A percentile compares a stretch with the other conserved stretches of the same genome.
Conservation (phyloP, 2,113 vertebrate species). For the Sinocyclocheilus maitianheensis region DNA sequence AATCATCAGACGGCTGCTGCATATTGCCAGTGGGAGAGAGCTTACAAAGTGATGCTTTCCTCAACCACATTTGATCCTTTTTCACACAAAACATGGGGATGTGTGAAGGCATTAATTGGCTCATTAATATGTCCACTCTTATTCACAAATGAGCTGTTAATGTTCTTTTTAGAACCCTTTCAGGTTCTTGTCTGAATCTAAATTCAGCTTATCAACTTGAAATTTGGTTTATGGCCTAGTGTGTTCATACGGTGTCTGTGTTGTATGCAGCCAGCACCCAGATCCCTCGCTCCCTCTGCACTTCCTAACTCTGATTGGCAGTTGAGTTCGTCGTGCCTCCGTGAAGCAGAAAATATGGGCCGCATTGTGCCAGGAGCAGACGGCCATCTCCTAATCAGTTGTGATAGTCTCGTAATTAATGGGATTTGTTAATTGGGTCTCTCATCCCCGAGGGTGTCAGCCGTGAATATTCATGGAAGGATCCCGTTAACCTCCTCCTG, state of each 20-base stretch:
- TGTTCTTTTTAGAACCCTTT: conserved; percentile 29
- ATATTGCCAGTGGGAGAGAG: neutral
- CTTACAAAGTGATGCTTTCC: neutral
- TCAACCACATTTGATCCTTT: neutral
- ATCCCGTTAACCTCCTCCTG: conserved; percentile 63
- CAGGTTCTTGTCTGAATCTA: neutral
- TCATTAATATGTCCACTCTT: conserved; percentile 26
- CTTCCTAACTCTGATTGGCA: conserved; percentile 58
- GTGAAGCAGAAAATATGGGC: conserved; percentile 68
- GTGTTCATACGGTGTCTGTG: neutral
- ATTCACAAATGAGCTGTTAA: conserved; percentile 34
- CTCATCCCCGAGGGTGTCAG: conserved; percentile 60
- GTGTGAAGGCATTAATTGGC: conserved; percentile 33
- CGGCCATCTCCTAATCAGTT: conserved; percentile 71
- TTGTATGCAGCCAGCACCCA: neutral
- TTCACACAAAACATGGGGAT: conserved; percentile 34
- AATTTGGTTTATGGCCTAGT: conserved; percentile 20
- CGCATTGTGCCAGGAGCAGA: conserved; percentile 63
- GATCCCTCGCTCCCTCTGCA: conserved; percentile 32
- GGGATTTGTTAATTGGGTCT: conserved; percentile 76
- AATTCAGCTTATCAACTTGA: neutral
- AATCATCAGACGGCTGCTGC: neutral
- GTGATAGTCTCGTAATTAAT: conserved; percentile 76
- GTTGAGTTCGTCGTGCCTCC: conserved; percentile 48
- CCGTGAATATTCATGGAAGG: conserved; percentile 66